Evolutionary conservation across 1,140 invertebrate genomes (phyloP).

Genomic region (Lamellibrachia luymesi): DNA sequence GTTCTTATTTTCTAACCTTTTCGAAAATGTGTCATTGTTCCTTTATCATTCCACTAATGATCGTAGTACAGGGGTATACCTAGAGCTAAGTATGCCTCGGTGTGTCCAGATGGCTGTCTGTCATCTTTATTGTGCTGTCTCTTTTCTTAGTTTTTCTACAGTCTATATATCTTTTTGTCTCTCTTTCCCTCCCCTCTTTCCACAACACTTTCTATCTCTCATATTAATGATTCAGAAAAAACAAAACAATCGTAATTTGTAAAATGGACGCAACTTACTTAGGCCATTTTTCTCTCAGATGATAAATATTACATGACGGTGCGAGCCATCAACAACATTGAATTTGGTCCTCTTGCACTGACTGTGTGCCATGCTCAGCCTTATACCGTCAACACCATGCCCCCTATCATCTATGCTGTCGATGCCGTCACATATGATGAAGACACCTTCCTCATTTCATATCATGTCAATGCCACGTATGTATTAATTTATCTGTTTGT

Average conservation of each 20-base stretch:
- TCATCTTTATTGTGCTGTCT: neutral
- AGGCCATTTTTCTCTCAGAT: neutral
- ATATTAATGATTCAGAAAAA: too few relatives aligned
- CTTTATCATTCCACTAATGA: too few relatives aligned
- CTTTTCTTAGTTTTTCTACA: neutral
- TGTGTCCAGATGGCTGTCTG: neutral
- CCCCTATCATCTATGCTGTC: slow-evolving; percentile 8
- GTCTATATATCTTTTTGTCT: neutral
- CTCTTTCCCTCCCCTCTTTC: neutral
- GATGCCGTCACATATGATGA: neutral
- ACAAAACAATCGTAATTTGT: too few relatives aligned
- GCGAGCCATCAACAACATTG: neutral
- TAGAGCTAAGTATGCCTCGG: neutral
- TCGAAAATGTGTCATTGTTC: too few relatives aligned
- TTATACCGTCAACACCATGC: neutral
- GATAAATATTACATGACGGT: neutral
- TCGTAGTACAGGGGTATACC: too few relatives aligned
- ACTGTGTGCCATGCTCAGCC: neutral
- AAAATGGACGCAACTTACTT: neutral
- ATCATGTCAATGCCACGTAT: neutral
- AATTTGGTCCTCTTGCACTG: neutral
- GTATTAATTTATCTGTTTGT: neutral
- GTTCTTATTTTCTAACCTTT: too few relatives aligned
- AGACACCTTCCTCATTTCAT: neutral
- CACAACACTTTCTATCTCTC: neutral